Percentiles rank a stretch among this genome's conserved stretches.
Conservation (phyloP, 2,888 invertebrate species). For the Julus scanicus region DNA sequence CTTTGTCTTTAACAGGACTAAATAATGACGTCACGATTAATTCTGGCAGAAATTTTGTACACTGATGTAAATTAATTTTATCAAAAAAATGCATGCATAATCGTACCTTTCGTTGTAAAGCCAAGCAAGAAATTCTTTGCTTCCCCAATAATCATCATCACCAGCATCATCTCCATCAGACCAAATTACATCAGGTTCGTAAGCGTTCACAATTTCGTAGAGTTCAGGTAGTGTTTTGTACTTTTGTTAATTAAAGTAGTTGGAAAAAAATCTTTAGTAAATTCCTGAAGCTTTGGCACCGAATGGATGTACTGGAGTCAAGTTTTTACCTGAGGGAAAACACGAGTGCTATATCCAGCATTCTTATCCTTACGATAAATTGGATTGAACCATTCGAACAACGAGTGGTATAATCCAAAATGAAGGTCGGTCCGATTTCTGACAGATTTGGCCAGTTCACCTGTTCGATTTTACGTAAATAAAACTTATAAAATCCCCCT, state of each 20-base stretch:
- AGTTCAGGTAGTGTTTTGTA: slow-evolving; percentile 57
- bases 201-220: slow-evolving; percentile 65
- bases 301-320: neutral
- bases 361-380: slow-evolving; percentile 75
- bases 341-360: slow-evolving; percentile 60
- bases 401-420: slow-evolving; percentile 86
- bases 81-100: neutral
- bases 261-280: neutral
- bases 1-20: slow-evolving; percentile 78
- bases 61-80: neutral
- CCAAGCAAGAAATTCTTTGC: slow-evolving; percentile 88
- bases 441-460: slow-evolving; percentile 72
- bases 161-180: slow-evolving; percentile 97
- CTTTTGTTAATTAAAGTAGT: neutral
- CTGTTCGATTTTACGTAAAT: slow-evolving; percentile 41
- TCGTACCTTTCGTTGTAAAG: slow-evolving; percentile 84
- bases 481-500: too few species aligned
- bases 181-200: slow-evolving; percentile 83
- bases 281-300: neutral
- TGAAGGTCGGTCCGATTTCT: slow-evolving; percentile 72
- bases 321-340: slow-evolving; percentile 62
- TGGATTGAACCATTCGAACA: slow-evolving; percentile 90
- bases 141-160: slow-evolving; percentile 82
- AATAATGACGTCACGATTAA: slow-evolving; percentile 48
- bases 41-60: too few species aligned